phyloP scores from a whole-genome alignment of 1,140 invertebrate species.

The Bombus impatiens region DNA sequence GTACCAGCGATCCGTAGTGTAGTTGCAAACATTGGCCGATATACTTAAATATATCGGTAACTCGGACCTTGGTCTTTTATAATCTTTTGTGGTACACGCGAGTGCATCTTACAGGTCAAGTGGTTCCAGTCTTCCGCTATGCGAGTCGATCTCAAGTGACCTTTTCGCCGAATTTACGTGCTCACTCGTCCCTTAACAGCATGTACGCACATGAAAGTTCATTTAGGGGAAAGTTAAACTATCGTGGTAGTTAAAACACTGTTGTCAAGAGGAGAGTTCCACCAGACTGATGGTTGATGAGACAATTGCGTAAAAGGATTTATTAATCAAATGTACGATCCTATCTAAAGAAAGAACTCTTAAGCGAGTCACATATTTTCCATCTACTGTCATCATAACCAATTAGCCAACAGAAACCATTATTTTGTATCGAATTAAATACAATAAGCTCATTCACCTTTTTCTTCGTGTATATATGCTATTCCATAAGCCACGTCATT shows the following conservation, averaged over 20 bases:
- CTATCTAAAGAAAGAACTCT: too few relatives aligned
- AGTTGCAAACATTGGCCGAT: not conserved
- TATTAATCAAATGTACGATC: not conserved
- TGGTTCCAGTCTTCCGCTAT: not conserved
- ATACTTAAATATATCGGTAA: not conserved
- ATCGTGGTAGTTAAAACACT: not conserved
- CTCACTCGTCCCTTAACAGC: too few relatives aligned
- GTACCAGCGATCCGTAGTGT: not conserved
- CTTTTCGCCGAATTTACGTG: not conserved
- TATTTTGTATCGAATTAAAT: too few relatives aligned
- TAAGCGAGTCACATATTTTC: too few relatives aligned
- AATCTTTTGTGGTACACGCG: not conserved
- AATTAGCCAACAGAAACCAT: too few relatives aligned
- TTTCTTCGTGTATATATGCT: too few relatives aligned
- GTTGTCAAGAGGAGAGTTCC: not conserved
- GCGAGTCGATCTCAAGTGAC: not conserved
- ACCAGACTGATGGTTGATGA: not conserved
- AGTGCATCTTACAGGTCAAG: conserved; percentile 12
- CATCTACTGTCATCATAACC: too few relatives aligned
- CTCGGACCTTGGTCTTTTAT: not conserved
- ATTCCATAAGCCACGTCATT: too few relatives aligned
- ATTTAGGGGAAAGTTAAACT: not conserved
- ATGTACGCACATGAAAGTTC: not conserved
- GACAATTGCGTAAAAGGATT: not conserved
- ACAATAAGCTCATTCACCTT: too few relatives aligned